Conservation (phyloP, 2,113 vertebrate genomes). For the Cyanocitta stelleri region DNA sequence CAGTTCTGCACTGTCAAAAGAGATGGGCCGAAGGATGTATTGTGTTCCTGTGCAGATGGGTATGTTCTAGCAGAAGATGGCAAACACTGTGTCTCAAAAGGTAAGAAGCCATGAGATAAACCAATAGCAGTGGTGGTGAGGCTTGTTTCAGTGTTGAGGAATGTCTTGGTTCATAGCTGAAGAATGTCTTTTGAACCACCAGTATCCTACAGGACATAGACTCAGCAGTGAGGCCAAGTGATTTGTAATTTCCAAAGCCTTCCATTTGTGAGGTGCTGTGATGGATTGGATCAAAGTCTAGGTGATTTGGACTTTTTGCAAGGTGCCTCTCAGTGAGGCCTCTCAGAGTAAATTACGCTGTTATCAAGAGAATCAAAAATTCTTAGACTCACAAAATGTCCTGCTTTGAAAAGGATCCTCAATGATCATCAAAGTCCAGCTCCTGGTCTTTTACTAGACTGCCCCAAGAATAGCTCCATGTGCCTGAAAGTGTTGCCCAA, state of each 20-base stretch:
- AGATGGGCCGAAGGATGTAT: neutral
- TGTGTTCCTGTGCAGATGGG: conserved; percentile 81
- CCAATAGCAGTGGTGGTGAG: neutral
- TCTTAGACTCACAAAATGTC: neutral
- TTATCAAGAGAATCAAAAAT: neutral
- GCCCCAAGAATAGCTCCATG: neutral
- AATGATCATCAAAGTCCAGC: fast-evolving
- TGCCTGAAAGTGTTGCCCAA: neutral
- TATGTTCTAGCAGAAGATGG: conserved; percentile 78
- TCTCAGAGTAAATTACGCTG: neutral
- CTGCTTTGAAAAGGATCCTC: neutral
- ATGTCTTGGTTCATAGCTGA: neutral
- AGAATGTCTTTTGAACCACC: neutral
- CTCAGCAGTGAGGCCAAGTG: no score
- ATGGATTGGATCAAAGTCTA: neutral
- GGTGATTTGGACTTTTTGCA: neutral
- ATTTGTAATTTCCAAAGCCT: neutral
- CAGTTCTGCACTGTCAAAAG: conserved; percentile 80
- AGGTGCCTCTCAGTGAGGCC: neutral
- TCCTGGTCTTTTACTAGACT: neutral
- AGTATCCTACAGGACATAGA: neutral
- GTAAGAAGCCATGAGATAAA: conserved; percentile 50
- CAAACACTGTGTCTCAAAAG: conserved; percentile 77
- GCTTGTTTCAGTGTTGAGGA: neutral
- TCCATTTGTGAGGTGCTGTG: neutral